Base-by-base conservation (phyloP, 2,113 vertebrate species). In the Phyllostomus discolor region DNA sequence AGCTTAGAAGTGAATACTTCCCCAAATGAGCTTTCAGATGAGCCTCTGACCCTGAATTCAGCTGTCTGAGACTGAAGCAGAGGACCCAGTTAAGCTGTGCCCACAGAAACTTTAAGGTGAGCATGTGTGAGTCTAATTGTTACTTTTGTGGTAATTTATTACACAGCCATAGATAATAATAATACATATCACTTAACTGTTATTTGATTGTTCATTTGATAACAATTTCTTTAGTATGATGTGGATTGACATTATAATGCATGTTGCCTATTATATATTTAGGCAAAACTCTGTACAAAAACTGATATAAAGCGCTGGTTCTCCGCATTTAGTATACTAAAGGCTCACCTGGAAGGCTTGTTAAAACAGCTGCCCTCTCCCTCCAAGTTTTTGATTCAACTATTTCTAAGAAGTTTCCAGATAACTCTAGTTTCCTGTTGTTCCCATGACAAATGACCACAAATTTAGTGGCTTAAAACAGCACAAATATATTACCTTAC, bases 351-450 rank as follows among this genome's bases (percentile, higher is more conserved):
- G 4, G 14, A 62, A 1, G 7, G 0, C 43, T 94, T 50, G 11
- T 66, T 84, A 84, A 92, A 81, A 14, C 12, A 78, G 8, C 14
- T 82, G 1, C 8, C 50, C 24, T 4, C 17, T 33, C 1, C 11
- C 7, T 33, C 2, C 33, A 70, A 43, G 9, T 19, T 90, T 73
- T 54, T 75, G 2, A 57, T 75, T 92, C 28, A 89, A 11, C 20
- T 62, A 48, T 54, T 94, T 78, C 15, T 80, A 80, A 79, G 59
- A 93, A 20, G 4, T 84, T 80, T 24, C 28, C 20, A 90, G 31
- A 4, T 89, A 1, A 1, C 48, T 62, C 11, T 54, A 19, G 10
- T 92, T 95, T 85, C 14, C 19, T 43, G 2, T 66, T 78, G 31
- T 64, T 85, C 1, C 16, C 59, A 31, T 70, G n/a, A 62, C 0